A percentile compares a stretch with the other conserved stretches of the same genome.
These are phyloP conservation scores for Caenorhabditis tropicalis DNA, from an alignment of 1,140 invertebrate species.

Conservation along the genomic window DNA sequence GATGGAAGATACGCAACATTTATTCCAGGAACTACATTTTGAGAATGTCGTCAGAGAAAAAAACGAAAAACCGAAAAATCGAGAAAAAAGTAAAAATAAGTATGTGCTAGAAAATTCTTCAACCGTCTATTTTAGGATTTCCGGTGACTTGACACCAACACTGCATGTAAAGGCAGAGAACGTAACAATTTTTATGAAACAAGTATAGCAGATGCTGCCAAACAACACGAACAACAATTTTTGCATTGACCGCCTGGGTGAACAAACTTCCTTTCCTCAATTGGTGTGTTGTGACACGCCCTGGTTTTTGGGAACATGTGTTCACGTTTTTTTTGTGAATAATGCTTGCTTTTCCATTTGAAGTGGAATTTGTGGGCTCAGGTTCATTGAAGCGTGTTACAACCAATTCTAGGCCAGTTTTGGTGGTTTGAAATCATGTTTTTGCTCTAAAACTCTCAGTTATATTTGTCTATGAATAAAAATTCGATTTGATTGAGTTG, in stretches of 20 bases:
- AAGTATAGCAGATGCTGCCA: conserved; percentile 8
- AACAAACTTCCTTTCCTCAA: not conserved
- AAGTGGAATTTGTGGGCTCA: too few relatives aligned
- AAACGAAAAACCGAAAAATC: too few relatives aligned
- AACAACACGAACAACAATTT: not conserved
- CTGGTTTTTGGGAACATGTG: not conserved
- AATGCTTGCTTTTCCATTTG: too few relatives aligned
- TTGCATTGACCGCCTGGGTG: conserved; percentile 5
- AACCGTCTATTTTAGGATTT: not conserved
- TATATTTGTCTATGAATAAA: too few relatives aligned
- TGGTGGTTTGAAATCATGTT: too few relatives aligned
- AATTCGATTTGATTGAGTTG: too few relatives aligned
- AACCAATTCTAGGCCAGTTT: too few relatives aligned
- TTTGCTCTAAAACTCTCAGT: too few relatives aligned
- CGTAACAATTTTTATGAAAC: not conserved
- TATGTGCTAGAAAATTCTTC: not conserved
- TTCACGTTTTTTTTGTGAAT: not conserved
- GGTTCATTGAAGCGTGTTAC: too few relatives aligned
- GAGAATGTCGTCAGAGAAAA: not conserved
- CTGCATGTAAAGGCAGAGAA: not conserved
- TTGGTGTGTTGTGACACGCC: not conserved
- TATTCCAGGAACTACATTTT: conserved; percentile 35
- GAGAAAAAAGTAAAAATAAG: not conserved
- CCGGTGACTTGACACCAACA: not conserved
- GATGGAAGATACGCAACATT: not conserved